A percentile compares a stretch with the other conserved stretches of the same genome.
Evolutionary conservation across 2,797 vertebrate species (phyloP).

Genomic region (Pantherophis alleghaniensis): DNA sequence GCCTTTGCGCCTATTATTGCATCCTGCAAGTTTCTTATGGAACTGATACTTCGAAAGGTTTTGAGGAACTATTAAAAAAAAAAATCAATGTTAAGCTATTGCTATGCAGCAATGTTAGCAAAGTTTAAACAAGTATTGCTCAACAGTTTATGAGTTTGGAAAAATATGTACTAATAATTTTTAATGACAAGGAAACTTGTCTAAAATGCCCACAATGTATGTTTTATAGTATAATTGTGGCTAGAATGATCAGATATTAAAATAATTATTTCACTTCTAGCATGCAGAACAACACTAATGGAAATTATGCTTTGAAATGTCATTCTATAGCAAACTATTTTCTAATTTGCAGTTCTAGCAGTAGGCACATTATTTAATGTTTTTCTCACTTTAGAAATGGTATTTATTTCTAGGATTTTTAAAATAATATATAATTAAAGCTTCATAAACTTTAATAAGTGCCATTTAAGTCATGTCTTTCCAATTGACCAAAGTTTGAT

Average conservation of each 20-base stretch:
- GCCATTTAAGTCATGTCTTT: not conserved
- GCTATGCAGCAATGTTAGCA: not conserved
- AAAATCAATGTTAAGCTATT: not conserved
- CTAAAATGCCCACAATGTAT: not conserved
- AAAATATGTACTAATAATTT: not conserved
- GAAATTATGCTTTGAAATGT: constrained; percentile 21
- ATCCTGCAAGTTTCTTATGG: not conserved
- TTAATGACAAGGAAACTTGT: not conserved
- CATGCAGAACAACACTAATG: not conserved
- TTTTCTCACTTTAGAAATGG: constrained; percentile 22
- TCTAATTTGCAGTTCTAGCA: not conserved
- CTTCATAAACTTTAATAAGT: not conserved
- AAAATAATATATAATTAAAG: constrained; percentile 15
- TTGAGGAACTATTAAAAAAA: not conserved
- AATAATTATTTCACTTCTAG: not conserved
- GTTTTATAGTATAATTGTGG: not conserved
- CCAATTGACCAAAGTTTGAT: not conserved
- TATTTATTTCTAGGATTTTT: constrained; percentile 1
- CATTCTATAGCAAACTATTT: not conserved
- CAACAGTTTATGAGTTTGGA: not conserved
- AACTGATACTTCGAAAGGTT: not conserved
- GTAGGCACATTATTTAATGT: not conserved
- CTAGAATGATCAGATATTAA: not conserved
- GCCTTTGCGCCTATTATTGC: not conserved
- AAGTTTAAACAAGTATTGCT: not conserved